These are phyloP conservation scores for Rhyacophila evoluta DNA, from an alignment of 2,888 invertebrate species.

Conservation along the genomic window DNA sequence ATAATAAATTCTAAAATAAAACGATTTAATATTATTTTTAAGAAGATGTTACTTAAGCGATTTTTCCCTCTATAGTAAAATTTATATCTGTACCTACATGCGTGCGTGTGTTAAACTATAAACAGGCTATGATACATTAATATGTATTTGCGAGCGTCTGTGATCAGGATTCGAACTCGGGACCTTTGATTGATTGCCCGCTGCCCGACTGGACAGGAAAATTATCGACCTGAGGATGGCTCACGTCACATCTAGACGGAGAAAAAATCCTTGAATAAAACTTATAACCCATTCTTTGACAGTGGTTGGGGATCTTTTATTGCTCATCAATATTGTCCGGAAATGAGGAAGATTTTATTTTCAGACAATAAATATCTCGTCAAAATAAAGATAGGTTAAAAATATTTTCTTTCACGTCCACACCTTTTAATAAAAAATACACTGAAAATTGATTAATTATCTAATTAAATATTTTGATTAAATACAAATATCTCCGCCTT, in stretches of 20 bases:
- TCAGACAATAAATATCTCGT: too few relatives aligned
- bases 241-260: neutral
- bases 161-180: neutral
- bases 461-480: too few relatives aligned
- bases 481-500: too few relatives aligned
- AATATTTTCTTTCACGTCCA: too few relatives aligned
- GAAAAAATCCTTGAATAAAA: slow-evolving; percentile 4
- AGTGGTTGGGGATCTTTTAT: neutral
- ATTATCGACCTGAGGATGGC: slow-evolving; percentile 17
- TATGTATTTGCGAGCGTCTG: slow-evolving; percentile 13
- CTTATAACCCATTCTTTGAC: neutral
- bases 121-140: slow-evolving; percentile 16
- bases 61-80: neutral
- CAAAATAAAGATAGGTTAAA: too few relatives aligned
- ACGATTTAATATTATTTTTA: too few relatives aligned
- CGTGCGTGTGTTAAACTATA: neutral
- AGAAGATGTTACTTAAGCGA: too few relatives aligned
- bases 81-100: neutral
- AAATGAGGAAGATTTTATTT: too few relatives aligned
- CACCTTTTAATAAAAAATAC: too few relatives aligned
- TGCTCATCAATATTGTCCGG: too few relatives aligned
- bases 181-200: slow-evolving; percentile 21
- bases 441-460: too few relatives aligned
- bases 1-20: too few relatives aligned
- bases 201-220: neutral